Conservation (phyloP, 1,140 invertebrate species). For the Bombus pyrosoma region DNA sequence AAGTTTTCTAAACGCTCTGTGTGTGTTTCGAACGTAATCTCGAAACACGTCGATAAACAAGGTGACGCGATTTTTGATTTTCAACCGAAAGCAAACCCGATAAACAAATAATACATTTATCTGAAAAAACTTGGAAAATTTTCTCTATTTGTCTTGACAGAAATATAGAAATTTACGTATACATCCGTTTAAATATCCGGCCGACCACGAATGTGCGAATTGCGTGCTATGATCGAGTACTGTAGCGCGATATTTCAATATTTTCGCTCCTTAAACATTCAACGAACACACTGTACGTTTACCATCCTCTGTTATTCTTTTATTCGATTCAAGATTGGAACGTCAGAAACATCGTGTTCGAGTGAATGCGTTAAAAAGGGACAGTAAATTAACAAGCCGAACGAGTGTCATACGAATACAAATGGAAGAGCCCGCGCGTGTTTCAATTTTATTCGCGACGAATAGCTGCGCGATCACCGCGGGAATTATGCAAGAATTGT, state of each 20-base stretch:
- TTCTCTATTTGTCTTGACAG: not conserved
- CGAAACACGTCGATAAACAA: no score
- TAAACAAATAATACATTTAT: no score
- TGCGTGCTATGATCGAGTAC: not conserved
- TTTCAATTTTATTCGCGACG: constrained; percentile 24
- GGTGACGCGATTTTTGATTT: no score
- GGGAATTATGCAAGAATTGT: constrained; percentile 23
- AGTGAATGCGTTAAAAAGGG: not conserved
- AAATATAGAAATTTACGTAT: not conserved
- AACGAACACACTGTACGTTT: not conserved
- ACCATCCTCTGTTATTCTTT: not conserved
- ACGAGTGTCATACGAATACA: constrained; percentile 16
- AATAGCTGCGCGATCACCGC: not conserved
- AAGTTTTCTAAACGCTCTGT: no score
- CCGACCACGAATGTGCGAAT: not conserved
- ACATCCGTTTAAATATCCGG: no score
- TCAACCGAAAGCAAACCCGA: no score
- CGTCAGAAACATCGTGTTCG: not conserved
- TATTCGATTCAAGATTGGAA: not conserved
- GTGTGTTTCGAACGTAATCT: no score
- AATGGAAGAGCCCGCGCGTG: not conserved
- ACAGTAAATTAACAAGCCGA: constrained; percentile 32
- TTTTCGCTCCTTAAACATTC: not conserved
- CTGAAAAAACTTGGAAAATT: not conserved
- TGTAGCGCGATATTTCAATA: not conserved